phyloP scores from a whole-genome alignment of 1,140 invertebrate species.

The Leptinotarsa lineolata region DNA sequence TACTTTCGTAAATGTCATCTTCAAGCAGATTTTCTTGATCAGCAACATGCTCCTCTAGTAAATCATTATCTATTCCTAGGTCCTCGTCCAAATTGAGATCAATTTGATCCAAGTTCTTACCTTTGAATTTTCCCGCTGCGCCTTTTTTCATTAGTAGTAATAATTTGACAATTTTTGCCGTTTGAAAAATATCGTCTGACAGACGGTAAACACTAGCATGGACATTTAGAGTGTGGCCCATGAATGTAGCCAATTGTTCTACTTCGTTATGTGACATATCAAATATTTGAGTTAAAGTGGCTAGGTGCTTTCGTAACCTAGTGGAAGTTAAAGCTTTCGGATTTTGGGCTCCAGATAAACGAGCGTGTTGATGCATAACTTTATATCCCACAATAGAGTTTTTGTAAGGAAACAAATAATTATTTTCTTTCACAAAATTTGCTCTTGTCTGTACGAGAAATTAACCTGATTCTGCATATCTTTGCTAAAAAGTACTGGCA shows the following conservation, averaged over 20 bases:
- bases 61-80: background rate
- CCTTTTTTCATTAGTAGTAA: constrained; percentile 51
- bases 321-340: constrained; percentile 43
- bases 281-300: constrained; percentile 51
- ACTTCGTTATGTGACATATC: constrained; percentile 45
- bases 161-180: constrained; percentile 48
- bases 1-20: too few species aligned
- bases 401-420: too few species aligned
- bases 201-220: constrained; percentile 38
- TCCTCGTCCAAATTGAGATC: constrained; percentile 44
- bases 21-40: too few species aligned
- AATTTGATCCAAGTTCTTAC: constrained; percentile 50
- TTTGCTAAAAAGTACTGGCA: too few species aligned
- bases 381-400: background rate
- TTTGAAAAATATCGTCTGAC: constrained; percentile 46
- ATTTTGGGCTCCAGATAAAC: constrained; percentile 39
- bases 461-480: too few species aligned
- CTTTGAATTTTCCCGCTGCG: constrained; percentile 44
- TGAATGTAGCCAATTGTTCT: constrained; percentile 49
- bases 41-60: too few species aligned
- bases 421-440: too few species aligned
- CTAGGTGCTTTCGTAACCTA: constrained; percentile 49
- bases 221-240: constrained; percentile 42
- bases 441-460: too few species aligned
- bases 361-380: constrained; percentile 43